Evolutionary conservation across 2,888 invertebrate genomes (phyloP), one percentile per base, ranked within the genome.

Genomic region (Chrysodeixis includens): DNA sequence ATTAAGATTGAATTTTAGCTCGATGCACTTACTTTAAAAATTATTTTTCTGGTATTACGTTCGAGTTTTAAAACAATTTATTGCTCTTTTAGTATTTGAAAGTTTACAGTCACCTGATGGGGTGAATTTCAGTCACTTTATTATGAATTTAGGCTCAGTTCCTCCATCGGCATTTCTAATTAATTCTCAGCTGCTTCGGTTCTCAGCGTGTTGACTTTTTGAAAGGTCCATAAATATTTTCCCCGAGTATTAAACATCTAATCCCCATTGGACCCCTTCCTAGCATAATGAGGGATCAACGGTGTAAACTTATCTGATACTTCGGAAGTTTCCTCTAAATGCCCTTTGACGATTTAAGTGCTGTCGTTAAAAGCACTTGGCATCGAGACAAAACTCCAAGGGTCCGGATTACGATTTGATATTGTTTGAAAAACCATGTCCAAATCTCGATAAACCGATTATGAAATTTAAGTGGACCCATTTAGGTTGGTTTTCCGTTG

Each of bases 281-380:
- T 32, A 35, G 16, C 16, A 10, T 18, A 49, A 32, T 62, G 32
- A 51, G 26, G 32, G 49, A 62, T 62, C 26, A 62, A 18, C 32
- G 55, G 49, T 62, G 55, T 56, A 20, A 62, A 60, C 49, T 55
- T 62, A 55, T 55, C 30, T 32, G 22, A 30, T 35, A 49, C 55
- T 62, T 22, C 30, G 0, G 49, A 56, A 62, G 32, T 62, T 49
- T n/a, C 14, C 46, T 49, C 18, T 30, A 52, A 49, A 59, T 20
- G 58, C 58, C 67, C 54, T 70, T 51, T 64, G 60, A 68, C 49
- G 71, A 65, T 65, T 71, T 56, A 65, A 68, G 62, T 57, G 59
- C 57, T 46, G 71, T 66, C 71, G 65, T 71, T 71, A 66, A 62
- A 51, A 71, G 54, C 71, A 71, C 65, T 71, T 51, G 69, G 60